Conservation (phyloP, 2,888 invertebrate species). For the Hedychridium roseum region DNA sequence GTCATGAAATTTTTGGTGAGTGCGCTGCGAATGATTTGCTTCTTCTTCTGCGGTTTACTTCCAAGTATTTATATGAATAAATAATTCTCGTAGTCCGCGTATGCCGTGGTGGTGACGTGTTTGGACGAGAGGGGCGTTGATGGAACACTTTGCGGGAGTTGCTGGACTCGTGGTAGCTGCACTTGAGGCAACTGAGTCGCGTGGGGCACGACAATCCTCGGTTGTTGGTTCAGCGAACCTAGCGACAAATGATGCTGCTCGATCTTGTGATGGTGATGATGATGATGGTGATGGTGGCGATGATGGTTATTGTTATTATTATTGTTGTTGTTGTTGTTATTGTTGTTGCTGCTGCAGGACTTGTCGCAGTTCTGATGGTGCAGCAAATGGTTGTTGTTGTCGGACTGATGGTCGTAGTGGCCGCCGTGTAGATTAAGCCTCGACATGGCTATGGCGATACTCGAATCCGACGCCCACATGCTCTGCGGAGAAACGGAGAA, state of each 20-base stretch:
- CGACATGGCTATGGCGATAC: constrained; percentile 60
- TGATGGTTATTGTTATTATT: constrained; percentile 29
- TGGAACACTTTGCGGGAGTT: constrained; percentile 57
- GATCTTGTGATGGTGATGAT: constrained; percentile 46
- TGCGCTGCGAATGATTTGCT: no score
- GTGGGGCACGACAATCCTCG: constrained; percentile 43
- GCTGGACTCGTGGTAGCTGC: constrained; percentile 41
- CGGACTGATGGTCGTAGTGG: constrained; percentile 60
- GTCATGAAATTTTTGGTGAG: no score
- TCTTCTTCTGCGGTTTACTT: no score
- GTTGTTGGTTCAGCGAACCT: constrained; percentile 31
- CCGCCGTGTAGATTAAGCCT: constrained; percentile 58
- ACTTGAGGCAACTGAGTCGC: constrained; percentile 38
- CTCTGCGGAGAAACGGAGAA: constrained; percentile 62
- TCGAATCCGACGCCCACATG: constrained; percentile 68
- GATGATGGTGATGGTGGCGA: constrained; percentile 35
- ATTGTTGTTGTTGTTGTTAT: constrained; percentile 41
- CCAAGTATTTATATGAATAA: constrained; percentile 70
- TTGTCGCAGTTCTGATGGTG: constrained; percentile 52
- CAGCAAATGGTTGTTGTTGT: constrained; percentile 56
- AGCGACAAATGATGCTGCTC: constrained; percentile 45
- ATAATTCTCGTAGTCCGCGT: constrained; percentile 73
- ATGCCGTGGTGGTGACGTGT: constrained; percentile 60
- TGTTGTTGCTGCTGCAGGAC: constrained; percentile 56
- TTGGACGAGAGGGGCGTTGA: constrained; percentile 58